Evolutionary conservation across 2,113 vertebrate genomes (phyloP).

Genomic region (Muntiacus reevesi): DNA sequence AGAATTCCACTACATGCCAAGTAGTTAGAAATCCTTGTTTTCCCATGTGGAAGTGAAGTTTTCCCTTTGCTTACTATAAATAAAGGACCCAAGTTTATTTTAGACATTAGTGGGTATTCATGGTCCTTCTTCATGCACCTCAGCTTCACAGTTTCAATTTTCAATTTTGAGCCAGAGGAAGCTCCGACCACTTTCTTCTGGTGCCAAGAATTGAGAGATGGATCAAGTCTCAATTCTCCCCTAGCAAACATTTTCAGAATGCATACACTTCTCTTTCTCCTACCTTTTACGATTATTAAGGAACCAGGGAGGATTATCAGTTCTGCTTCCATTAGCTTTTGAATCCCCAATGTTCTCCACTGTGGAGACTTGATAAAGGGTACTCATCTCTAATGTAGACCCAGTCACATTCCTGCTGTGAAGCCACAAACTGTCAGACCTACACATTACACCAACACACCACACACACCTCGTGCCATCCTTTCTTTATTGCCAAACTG

Average conservation of each 20-base stretch:
- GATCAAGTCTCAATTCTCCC: neutral
- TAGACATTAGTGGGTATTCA: neutral
- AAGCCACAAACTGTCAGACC: fast-evolving
- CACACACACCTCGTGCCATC: neutral
- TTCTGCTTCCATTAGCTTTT: neutral
- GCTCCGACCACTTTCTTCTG: neutral
- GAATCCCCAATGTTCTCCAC: neutral
- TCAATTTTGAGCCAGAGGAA: neutral
- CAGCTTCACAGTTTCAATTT: neutral
- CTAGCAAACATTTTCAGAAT: neutral
- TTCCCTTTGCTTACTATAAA: neutral
- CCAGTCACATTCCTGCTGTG: neutral
- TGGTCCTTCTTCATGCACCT: neutral
- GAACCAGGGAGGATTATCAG: neutral
- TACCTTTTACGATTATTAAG: neutral
- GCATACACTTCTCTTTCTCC: neutral
- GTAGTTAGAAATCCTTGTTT: neutral
- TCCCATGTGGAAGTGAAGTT: neutral
- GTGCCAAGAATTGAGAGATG: neutral
- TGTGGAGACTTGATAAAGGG: neutral
- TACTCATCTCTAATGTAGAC: neutral
- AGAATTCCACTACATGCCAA: neutral
- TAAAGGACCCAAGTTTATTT: neutral
- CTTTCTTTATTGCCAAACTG: neutral
- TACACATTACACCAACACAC: fast-evolving